Evolutionary conservation across 1,140 invertebrate species (phyloP), one percentile per base, ranked within the genome.

Genomic region (Augochlora pura): DNA sequence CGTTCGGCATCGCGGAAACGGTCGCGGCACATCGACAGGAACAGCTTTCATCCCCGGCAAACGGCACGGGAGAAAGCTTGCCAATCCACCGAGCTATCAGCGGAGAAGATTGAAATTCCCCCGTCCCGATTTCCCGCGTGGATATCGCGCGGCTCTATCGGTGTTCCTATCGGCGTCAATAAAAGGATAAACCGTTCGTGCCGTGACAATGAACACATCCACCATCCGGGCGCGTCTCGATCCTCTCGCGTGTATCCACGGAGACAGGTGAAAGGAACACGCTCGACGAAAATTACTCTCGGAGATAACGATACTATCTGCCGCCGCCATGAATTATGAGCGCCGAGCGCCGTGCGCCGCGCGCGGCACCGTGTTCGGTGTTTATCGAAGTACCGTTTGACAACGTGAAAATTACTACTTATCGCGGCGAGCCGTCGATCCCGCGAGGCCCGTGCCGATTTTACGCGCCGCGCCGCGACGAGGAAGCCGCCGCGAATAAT

Each of bases 221-320:
- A 27, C 0, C 12, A 4, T 49, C 21, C 42, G 25, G 32, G 21
- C 18, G 21, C 18, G 68, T n/a, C 8, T 10, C 18, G 23, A 42
- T 52, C 16, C 16, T 57, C 6, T 42, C 21, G 46, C 62, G 16
- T 27, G 32, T 52, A 59, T 54, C 14, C 38, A n/a, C 42, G 10
- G 18, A 39, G 69, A 46, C 76, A 78, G 46, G 76, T 78, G 76
- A 71, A 77, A 77, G 76, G 67, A 46, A 69, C 59, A 77, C 54
- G 9, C 59, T 52, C 46, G 76, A 42, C 66, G 59, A 63, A 52
- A 52, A 71, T 77, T 63, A n/a, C 46, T n/a, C n/a, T 18, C 59
- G 60, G 60, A 27, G 76, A 78, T 78, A 78, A 71, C 68, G 42
- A 71, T 60, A 21, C 32, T 78, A 77, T 77, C 76, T 59, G 18